Percentiles rank a stretch among this genome's conserved stretches.
phyloP scores from a whole-genome alignment of 1,140 invertebrate genomes.

The Himalopsyche phryganea region DNA sequence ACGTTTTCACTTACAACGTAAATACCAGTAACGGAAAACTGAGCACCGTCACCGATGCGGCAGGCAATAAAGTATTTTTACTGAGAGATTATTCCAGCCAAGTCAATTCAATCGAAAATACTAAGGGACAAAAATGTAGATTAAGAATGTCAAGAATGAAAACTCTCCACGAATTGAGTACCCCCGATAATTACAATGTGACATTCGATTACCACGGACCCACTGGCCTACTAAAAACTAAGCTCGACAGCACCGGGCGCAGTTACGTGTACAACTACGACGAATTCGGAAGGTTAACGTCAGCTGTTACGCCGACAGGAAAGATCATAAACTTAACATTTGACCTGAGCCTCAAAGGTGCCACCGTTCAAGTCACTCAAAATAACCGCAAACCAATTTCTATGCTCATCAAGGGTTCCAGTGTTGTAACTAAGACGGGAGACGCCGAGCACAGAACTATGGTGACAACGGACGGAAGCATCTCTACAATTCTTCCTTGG shows the following conservation, averaged over 20 bases:
- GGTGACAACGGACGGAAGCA: constrained; percentile 77
- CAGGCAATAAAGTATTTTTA: constrained; percentile 90
- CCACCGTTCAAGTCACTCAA: constrained; percentile 78
- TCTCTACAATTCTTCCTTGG: constrained; percentile 76
- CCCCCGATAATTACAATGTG: constrained; percentile 87
- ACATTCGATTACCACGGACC: constrained; percentile 91
- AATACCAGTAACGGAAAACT: constrained; percentile 95
- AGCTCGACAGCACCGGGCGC: constrained; percentile 84
- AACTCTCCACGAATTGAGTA: constrained; percentile 82
- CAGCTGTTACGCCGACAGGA: constrained; percentile 88
- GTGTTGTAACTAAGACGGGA: constrained; percentile 75
- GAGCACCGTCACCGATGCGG: constrained; percentile 85
- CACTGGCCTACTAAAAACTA: constrained; percentile 82
- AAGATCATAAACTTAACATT: constrained; percentile 81
- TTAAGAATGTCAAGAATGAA: constrained; percentile 85
- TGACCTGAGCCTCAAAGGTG: constrained; percentile 83
- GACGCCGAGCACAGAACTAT: constrained; percentile 77
- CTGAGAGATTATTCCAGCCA: constrained; percentile 82
- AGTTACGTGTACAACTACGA: constrained; percentile 95
- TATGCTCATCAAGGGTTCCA: constrained; percentile 83
- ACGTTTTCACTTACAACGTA: constrained; percentile 92
- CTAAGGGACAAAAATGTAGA: constrained; percentile 87
- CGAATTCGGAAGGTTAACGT: constrained; percentile 86
- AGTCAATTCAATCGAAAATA: constrained; percentile 92
- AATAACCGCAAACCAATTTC: constrained; percentile 78